These are phyloP conservation scores for Gymnothorax javanicus DNA, from an alignment of 2,797 vertebrate species.

Conservation along the genomic window DNA sequence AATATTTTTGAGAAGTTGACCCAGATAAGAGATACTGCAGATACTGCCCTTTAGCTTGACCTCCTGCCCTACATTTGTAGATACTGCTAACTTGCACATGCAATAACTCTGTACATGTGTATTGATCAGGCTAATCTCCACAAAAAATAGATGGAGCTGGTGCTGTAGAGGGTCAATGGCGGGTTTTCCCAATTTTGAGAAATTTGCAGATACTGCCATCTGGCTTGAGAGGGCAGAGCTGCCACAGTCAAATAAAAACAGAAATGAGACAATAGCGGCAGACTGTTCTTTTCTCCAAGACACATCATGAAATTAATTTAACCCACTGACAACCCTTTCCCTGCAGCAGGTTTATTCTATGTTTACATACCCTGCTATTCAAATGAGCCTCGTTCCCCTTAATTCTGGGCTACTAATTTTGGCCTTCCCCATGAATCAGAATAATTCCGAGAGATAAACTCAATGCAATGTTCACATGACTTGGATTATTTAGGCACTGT, in stretches of 20 bases:
- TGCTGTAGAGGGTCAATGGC: too few species aligned
- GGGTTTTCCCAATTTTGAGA: too few species aligned
- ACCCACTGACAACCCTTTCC: conserved; percentile 33
- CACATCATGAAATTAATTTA: conserved; percentile 36
- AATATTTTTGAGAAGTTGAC: too few species aligned
- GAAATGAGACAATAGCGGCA: conserved; percentile 34
- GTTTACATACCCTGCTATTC: conserved; percentile 8
- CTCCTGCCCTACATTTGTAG: too few species aligned
- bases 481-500: conserved; percentile 35
- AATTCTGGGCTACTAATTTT: conserved; percentile 4
- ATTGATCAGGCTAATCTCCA: background rate
- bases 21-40: too few species aligned
- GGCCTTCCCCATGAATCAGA: conserved; percentile 33
- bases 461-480: conserved; percentile 38
- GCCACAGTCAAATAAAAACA: conserved; percentile 26
- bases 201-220: too few species aligned
- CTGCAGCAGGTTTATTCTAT: conserved; percentile 32
- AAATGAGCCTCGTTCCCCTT: conserved; percentile 21
- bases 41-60: too few species aligned
- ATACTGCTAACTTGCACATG: too few species aligned
- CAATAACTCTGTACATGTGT: background rate
- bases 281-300: background rate
- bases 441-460: conserved; percentile 33
- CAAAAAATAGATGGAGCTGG: too few species aligned
- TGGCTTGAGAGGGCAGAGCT: too few species aligned